Percentiles rank a stretch among this genome's conserved stretches.
Evolutionary conservation across 2,797 vertebrate species (phyloP).

Genomic region (Sebastes steindachneri): DNA sequence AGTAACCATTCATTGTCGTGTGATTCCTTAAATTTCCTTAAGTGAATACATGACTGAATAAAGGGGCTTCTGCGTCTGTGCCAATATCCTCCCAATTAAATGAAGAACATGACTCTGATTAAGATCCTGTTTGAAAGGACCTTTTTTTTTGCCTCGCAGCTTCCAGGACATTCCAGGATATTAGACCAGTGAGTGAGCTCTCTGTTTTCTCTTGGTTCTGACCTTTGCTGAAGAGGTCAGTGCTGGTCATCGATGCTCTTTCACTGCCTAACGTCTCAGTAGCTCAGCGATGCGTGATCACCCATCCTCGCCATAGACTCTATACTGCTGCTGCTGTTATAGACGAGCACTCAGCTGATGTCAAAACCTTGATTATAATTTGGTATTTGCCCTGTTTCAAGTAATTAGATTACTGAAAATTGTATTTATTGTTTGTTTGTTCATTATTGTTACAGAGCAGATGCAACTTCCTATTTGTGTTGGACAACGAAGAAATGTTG

Average conservation of each 20-base stretch:
- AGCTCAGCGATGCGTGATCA: constrained; percentile 17
- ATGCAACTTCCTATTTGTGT: background rate
- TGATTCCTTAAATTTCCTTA: constrained; percentile 44
- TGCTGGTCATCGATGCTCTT: constrained; percentile 56
- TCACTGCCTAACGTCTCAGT: background rate
- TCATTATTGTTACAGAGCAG: background rate
- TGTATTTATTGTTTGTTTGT: background rate
- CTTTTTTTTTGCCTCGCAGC: constrained; percentile 64
- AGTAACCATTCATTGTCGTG: constrained; percentile 53
- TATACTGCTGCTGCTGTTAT: background rate
- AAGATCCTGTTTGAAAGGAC: constrained; percentile 73
- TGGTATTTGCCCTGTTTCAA: background rate
- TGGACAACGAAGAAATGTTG: background rate
- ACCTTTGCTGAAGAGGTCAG: constrained; percentile 67
- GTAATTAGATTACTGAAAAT: background rate
- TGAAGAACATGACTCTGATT: constrained; percentile 86
- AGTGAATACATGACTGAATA: constrained; percentile 70
- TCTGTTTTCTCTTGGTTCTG: constrained; percentile 73
- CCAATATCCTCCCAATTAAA: constrained; percentile 77
- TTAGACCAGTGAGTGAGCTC: constrained; percentile 77
- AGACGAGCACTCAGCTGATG: background rate
- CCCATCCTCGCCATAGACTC: background rate
- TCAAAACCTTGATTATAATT: constrained; percentile 2
- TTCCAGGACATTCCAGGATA: constrained; percentile 82
- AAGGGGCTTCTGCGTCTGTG: constrained; percentile 58